Evolutionary conservation across 2,797 vertebrate genomes (phyloP), one percentile per base, ranked within the genome.

Genomic region (Mormyrops attenuatus): DNA sequence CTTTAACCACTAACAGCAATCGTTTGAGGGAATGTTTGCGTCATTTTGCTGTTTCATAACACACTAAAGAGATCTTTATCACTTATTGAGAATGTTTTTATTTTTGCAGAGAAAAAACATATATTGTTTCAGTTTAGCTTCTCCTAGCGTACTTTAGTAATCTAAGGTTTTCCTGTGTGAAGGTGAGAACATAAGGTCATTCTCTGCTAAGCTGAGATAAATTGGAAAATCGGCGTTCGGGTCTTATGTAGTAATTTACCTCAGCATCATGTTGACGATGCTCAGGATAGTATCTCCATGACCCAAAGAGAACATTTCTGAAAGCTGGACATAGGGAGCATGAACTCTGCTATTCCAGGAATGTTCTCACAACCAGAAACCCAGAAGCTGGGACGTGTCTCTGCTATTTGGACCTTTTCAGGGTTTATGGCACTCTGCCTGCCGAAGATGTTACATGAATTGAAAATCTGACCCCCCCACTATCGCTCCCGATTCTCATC

Each of bases 401-500:
- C 80, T 85, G 20, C n/a, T 55, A 17, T 5, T 52, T 77, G 73
- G 73, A 41, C 73, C 4, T 2, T 38, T 30, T 13, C 41, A 80
- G 50, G 82, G 57, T 89, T 90, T 44, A 90, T 91, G 89, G 87
- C 89, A 0, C 50, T 80, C 30, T 88, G 77, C 88, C 88, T 91
- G 84, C 26, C 66, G 47, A 91, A 91, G 77, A 0, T 55, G 15
- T 85, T 89, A 91, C 63, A 2, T 4, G 49, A 53, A n/a, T 82
- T 38, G 44, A 89, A 92, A 50, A 88, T 91, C 92, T 49, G 89
- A 8, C 89, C 80, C 86, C 88, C 82, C 55, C 90, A 89, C 30
- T 88, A 15, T 92, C 89, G 73, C 90, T 88, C 34, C 90, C 53
- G 55, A 82, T 88, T 93, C 90, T 92, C 1, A 57, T 91, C 73